phyloP scores from a whole-genome alignment of 2,113 vertebrate genomes.

The Acrocephalus kingi region DNA sequence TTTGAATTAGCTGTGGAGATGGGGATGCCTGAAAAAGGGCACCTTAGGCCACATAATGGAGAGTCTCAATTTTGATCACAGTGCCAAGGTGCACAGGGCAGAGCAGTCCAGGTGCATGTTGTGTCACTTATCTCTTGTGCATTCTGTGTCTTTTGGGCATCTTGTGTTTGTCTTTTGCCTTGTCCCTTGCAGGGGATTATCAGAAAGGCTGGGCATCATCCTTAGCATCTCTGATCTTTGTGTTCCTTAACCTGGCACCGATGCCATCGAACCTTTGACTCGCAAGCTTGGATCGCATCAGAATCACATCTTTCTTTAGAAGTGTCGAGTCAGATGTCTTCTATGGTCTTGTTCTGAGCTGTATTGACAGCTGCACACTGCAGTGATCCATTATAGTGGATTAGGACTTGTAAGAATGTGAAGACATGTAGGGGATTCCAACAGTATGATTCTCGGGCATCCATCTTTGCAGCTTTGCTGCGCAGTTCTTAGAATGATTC shows the following conservation, averaged over 20 bases:
- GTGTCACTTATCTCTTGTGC: background rate
- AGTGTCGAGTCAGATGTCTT: accelerated
- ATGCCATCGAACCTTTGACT: no score
- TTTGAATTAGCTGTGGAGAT: background rate
- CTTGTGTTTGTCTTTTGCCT: background rate
- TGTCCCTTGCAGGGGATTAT: background rate
- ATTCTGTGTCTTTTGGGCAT: background rate
- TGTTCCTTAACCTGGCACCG: accelerated
- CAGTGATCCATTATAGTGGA: accelerated
- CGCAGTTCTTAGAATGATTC: background rate
- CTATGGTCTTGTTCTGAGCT: background rate
- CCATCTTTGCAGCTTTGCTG: background rate
- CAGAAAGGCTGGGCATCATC: accelerated
- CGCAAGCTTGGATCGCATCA: accelerated
- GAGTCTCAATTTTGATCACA: background rate
- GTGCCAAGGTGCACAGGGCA: accelerated
- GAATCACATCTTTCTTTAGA: background rate
- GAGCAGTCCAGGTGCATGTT: accelerated
- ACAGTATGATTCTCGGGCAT: accelerated
- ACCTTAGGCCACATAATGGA: background rate
- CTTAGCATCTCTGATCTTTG: background rate
- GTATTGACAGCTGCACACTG: accelerated
- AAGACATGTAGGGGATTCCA: no score
- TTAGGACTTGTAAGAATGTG: no score
- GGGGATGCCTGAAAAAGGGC: background rate